phyloP scores from a whole-genome alignment of 2,797 vertebrate species.

The Acanthurus leucopareius region DNA sequence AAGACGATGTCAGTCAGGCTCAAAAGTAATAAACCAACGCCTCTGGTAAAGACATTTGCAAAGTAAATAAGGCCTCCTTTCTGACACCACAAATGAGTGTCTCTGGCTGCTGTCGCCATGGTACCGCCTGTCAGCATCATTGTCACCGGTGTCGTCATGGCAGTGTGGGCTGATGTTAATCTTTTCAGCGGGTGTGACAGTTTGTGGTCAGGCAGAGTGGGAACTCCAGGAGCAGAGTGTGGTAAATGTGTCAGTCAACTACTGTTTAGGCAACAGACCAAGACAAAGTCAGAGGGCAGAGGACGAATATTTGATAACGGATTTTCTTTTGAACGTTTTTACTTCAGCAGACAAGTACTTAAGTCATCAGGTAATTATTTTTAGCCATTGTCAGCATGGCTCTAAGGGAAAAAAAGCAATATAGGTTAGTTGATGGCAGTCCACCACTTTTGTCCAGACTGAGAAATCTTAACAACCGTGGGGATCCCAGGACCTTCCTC shows the following conservation, averaged over 20 bases:
- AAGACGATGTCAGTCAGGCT: constrained; percentile 63
- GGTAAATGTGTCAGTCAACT: constrained; percentile 43
- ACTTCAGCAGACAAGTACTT: background rate
- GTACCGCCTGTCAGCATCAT: constrained; percentile 54
- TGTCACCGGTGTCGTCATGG: constrained; percentile 64
- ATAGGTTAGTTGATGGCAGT: background rate
- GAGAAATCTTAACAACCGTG: too few relatives aligned
- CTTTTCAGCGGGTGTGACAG: constrained; percentile 58
- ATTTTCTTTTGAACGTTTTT: background rate
- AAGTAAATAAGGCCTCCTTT: constrained; percentile 70
- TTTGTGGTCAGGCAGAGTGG: constrained; percentile 45
- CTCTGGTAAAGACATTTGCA: constrained; percentile 71
- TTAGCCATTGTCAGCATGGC: background rate
- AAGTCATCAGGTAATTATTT: background rate
- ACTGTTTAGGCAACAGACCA: constrained; percentile 34
- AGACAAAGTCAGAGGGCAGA: background rate
- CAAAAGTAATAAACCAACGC: constrained; percentile 57
- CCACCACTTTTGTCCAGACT: background rate
- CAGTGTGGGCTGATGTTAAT: constrained; percentile 62
- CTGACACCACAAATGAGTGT: constrained; percentile 57
- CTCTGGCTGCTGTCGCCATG: constrained; percentile 57
- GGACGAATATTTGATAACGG: background rate
- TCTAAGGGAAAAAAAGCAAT: background rate
- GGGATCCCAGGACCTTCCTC: too few relatives aligned
- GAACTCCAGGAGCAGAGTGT: constrained; percentile 42